These are phyloP conservation scores for Leucosticte australis DNA, from an alignment of 2,113 vertebrate genomes.

Conservation along the genomic window DNA sequence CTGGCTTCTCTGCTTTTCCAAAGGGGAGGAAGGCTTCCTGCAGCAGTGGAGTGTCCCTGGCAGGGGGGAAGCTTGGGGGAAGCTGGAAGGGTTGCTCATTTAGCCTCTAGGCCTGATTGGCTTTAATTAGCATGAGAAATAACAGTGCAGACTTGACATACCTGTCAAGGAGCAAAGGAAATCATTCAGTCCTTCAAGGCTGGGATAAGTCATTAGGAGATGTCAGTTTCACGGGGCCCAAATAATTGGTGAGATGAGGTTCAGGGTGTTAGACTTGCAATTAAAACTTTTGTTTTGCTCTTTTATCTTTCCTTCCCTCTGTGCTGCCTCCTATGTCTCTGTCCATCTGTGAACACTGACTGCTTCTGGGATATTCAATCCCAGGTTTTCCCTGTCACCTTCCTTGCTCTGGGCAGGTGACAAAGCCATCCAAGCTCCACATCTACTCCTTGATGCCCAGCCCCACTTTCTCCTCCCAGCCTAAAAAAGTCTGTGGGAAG, in stretches of 20 bases:
- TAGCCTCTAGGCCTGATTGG: background rate
- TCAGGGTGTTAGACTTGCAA: background rate
- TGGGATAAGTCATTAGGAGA: background rate
- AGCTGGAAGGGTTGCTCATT: background rate
- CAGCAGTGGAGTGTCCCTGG: fast-evolving
- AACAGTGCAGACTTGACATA: background rate
- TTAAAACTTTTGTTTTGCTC: background rate
- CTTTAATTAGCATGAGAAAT: background rate
- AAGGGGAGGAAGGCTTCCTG: background rate
- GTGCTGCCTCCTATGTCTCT: background rate
- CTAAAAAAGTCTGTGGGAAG: background rate
- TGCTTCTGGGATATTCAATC: background rate
- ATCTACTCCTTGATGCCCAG: background rate
- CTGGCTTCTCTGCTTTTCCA: background rate
- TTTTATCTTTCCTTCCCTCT: background rate
- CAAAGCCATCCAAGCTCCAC: background rate
- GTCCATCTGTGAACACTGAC: background rate
- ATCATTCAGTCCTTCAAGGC: background rate
- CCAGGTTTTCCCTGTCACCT: background rate
- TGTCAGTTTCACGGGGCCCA: background rate
- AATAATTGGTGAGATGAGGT: background rate
- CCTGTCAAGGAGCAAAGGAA: background rate
- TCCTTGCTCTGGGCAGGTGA: background rate
- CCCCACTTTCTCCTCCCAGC: background rate
- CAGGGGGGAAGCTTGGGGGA: background rate